These are phyloP conservation scores for Drosophila pegasa DNA, from an alignment of 2,888 invertebrate genomes.

Conservation along the genomic window DNA sequence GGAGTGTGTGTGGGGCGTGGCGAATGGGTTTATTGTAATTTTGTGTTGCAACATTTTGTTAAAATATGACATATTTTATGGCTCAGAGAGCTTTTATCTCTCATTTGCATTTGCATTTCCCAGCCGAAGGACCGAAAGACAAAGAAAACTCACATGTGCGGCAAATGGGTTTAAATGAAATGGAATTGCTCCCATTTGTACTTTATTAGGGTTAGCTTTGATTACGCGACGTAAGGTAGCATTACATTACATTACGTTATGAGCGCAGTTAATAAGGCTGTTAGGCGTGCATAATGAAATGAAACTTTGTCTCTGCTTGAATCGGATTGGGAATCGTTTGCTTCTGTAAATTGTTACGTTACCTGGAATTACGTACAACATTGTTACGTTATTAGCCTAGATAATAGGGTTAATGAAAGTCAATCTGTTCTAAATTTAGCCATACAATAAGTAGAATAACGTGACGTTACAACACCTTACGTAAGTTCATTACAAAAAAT, in stretches of 20 bases:
- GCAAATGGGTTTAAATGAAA: slow-evolving; percentile 66
- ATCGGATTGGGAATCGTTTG: neutral
- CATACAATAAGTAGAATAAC: no score
- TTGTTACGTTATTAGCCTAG: neutral
- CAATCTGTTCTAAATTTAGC: no score
- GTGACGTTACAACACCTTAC: no score
- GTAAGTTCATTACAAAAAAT: no score
- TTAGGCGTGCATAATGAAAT: slow-evolving; percentile 54
- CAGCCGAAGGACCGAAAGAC: neutral
- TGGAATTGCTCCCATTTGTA: slow-evolving; percentile 82
- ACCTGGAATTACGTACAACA: neutral
- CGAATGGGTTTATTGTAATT: slow-evolving; percentile 83
- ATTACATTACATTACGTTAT: slow-evolving; percentile 8
- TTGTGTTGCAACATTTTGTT: slow-evolving; percentile 75
- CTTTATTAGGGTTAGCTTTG: slow-evolving; percentile 79
- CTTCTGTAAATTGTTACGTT: neutral
- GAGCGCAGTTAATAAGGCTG: slow-evolving; percentile 40
- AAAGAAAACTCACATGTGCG: slow-evolving; percentile 41
- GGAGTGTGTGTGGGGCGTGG: slow-evolving; percentile 42
- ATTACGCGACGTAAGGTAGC: slow-evolving; percentile 6
- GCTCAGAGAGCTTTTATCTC: slow-evolving; percentile 79
- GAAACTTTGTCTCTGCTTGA: slow-evolving; percentile 2
- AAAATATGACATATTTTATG: slow-evolving; percentile 84
- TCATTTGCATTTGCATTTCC: slow-evolving; percentile 72
- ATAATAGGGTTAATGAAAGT: no score